Evolutionary conservation across 2,113 vertebrate species (phyloP).

Genomic region (Petromus typicus): DNA sequence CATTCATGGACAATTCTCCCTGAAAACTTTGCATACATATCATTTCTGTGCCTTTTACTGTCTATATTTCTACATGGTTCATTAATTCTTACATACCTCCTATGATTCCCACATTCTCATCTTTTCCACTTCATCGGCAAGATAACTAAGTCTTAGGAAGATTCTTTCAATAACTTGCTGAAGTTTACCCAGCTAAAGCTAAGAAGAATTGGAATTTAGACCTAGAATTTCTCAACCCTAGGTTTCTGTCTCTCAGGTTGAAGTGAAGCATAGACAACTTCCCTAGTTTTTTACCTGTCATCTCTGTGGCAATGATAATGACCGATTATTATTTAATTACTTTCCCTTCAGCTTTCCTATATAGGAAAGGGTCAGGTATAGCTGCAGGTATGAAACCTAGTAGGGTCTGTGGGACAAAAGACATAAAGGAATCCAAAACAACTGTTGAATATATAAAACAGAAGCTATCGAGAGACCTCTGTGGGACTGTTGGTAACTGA

Average conservation of each 20-base stretch:
- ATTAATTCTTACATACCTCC: not conserved
- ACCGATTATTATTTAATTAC: not conserved
- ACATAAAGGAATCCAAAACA: slow-evolving; percentile 11
- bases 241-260: not conserved
- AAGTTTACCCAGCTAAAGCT: not conserved
- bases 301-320: not conserved
- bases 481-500: slow-evolving; percentile 8
- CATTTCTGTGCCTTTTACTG: not conserved
- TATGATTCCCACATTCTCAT: not conserved
- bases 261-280: not conserved
- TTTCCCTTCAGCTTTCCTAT: not conserved
- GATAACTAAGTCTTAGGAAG: not conserved
- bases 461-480: slow-evolving; percentile 55
- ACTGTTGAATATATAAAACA: slow-evolving; percentile 65
- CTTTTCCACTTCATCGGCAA: not conserved
- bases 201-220: not conserved
- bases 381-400: not conserved
- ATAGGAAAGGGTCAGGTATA: not conserved
- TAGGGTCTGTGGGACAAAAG: not conserved
- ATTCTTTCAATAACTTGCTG: not conserved
- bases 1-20: not conserved
- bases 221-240: not conserved
- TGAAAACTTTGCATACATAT: not conserved
- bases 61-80: not conserved
- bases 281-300: not conserved